Evolutionary conservation across 2,888 invertebrate genomes (phyloP), one percentile per base, ranked within the genome.

Genomic region (Polymixis lichenea): DNA sequence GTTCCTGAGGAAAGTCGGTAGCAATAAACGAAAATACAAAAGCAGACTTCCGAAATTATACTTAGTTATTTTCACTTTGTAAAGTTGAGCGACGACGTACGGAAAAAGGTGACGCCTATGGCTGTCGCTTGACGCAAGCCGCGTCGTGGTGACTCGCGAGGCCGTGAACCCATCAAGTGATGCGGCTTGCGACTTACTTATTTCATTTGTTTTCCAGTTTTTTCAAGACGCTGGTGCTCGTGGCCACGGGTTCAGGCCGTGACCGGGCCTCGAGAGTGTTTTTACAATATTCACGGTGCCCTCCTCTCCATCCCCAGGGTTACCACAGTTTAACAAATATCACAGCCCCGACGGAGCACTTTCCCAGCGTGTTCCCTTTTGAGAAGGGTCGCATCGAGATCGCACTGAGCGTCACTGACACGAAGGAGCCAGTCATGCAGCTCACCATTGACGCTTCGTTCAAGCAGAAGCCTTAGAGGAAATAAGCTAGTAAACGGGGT

Each of bases 351-450:
- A 79, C 84, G 2, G 79, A 79, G 32, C 1, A 79, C 32, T 83
- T 83, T 9, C 78, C 78, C 25, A 83, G 0, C 46, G 84, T 79
- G 32, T 79, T 79, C 13, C 78, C 78, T 53, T 79, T 79, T 25
- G 78, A 79, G 69, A 79, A 83, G 28, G 78, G 78, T 15, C 68
- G 79, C 46, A 2, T 79, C 1, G 78, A 79, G 15, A 0, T 64
- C 38, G 0, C 19, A 4, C 0, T 78, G 32, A 32, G 0, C n/a
- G 0, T 64, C 19, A 79, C 53, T 7, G 71, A 58, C 53, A 79
- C 79, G 15, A 51, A 46, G 46, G 78, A 79, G 7, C 17, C 7
- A 19, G 70, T 79, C 3, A 0, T 53, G 19, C 22, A 53, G 19
- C 0, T 84, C 9, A 17, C 2, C 28, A 1, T 79, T 28, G 61